These are phyloP conservation scores for Drosophila longiperda DNA, from an alignment of 2,888 invertebrate genomes.

Conservation along the genomic window DNA sequence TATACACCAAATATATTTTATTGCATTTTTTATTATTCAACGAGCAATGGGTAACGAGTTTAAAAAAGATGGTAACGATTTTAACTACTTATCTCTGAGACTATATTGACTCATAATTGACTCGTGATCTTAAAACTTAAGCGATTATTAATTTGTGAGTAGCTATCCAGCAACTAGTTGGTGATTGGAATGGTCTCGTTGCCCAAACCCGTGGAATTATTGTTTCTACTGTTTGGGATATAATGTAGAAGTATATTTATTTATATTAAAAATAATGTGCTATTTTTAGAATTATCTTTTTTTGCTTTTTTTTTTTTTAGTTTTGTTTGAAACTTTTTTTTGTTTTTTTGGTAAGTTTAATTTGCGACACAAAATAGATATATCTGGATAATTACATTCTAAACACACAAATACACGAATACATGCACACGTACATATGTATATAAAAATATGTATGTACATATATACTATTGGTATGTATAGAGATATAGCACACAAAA, in stretches of 20 bases:
- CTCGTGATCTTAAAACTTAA: too few relatives aligned
- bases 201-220: neutral
- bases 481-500: constrained; percentile 10
- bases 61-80: neutral
- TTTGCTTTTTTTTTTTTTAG: neutral
- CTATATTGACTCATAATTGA: neutral
- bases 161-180: neutral
- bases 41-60: neutral
- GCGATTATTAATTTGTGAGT: neutral
- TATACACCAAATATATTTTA: constrained; percentile 5
- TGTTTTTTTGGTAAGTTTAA: constrained; percentile 64
- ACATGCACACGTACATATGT: neutral
- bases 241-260: neutral
- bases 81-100: neutral
- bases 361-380: constrained; percentile 6
- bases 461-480: neutral
- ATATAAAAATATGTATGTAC: neutral
- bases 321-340: constrained; percentile 16
- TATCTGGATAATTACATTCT: neutral
- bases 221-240: neutral
- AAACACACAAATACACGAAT: neutral
- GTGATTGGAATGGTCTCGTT: neutral
- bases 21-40: constrained; percentile 25
- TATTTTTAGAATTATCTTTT: constrained; percentile 1
- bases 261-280: neutral